Evolutionary conservation across 1,140 invertebrate species (phyloP).

Genomic region (Bombus huntii): DNA sequence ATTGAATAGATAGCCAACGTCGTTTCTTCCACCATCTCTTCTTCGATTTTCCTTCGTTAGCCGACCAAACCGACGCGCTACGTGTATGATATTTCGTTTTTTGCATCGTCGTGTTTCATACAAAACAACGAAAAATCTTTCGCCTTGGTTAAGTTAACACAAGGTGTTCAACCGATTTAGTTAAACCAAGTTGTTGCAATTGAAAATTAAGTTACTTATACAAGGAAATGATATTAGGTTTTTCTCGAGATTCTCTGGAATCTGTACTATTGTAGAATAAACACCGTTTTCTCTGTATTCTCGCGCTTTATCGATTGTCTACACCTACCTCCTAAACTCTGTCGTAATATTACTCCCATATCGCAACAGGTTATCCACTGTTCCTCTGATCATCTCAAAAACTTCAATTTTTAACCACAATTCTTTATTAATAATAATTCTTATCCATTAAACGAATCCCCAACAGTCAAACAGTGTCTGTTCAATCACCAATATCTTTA

Average conservation of each 20-base stretch:
- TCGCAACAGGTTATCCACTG: not conserved
- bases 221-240: not conserved
- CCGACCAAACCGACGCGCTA: not conserved
- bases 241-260: not conserved
- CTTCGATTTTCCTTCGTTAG: conserved; percentile 69
- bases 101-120: not conserved
- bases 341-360: not conserved
- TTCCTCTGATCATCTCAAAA: not conserved
- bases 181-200: not conserved
- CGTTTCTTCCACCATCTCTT: conserved; percentile 58
- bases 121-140: conserved; percentile 9
- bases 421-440: not conserved
- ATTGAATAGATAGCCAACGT: conserved; percentile 81
- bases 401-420: not conserved
- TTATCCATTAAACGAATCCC: not conserved
- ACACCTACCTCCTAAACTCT: not conserved
- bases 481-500: not conserved
- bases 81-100: conserved; percentile 2
- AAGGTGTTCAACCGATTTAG: conserved; percentile 4
- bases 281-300: not conserved
- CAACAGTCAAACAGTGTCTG: not conserved
- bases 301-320: not conserved
- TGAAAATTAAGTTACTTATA: not conserved
- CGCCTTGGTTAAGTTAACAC: not conserved
- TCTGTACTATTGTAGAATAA: not conserved